These are phyloP conservation scores for Ciconia maguari DNA, from an alignment of 2,113 vertebrate genomes.

Conservation along the genomic window DNA sequence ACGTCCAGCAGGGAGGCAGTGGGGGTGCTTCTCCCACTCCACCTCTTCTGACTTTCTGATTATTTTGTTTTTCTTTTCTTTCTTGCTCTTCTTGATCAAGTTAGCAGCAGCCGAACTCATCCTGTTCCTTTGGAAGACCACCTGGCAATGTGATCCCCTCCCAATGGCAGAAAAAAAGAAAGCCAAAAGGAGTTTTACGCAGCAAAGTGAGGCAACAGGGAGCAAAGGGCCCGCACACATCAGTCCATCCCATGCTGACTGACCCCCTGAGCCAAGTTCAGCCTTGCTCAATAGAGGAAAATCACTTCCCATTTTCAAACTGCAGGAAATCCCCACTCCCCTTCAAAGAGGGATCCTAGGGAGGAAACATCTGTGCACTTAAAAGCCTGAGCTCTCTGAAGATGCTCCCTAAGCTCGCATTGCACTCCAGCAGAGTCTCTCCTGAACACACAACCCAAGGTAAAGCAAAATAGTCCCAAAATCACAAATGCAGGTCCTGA, in stretches of 20 bases:
- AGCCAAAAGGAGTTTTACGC: neutral
- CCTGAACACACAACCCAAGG: neutral
- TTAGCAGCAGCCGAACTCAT: neutral
- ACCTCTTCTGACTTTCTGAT: neutral
- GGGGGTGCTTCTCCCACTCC: neutral
- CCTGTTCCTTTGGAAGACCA: neutral
- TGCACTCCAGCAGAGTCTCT: neutral
- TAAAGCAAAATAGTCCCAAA: neutral
- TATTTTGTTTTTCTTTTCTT: neutral
- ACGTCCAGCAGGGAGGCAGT: neutral
- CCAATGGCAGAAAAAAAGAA: neutral
- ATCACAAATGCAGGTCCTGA: neutral
- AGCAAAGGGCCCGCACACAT: neutral
- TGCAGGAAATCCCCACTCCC: constrained; percentile 24
- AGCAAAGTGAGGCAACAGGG: neutral
- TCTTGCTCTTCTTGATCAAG: neutral
- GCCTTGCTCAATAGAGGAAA: constrained; percentile 42
- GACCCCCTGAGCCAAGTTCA: neutral
- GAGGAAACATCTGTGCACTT: constrained; percentile 76
- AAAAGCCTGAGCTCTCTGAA: neutral
- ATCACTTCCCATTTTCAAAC: constrained; percentile 62
- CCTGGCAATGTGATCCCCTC: neutral
- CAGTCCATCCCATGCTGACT: neutral
- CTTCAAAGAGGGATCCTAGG: constrained; percentile 12
- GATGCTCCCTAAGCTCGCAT: neutral